Conservation (phyloP, 2,113 vertebrate genomes). For the Dinomys branickii region DNA sequence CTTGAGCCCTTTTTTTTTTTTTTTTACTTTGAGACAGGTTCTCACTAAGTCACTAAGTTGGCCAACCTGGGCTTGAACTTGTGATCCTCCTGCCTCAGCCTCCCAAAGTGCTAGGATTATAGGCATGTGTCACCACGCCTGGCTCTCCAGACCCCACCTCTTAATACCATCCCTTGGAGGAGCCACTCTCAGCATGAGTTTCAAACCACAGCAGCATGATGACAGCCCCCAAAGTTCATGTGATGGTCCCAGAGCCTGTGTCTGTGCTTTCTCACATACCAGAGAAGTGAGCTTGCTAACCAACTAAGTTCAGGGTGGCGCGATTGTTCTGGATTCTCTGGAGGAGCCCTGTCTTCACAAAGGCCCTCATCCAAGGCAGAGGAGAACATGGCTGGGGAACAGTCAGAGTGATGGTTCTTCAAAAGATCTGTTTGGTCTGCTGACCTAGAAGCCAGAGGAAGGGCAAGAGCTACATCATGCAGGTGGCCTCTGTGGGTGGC, state of each 20-base stretch:
- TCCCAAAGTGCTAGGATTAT: neutral
- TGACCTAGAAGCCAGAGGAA: too few species aligned
- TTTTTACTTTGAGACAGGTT: neutral
- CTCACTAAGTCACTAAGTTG: neutral
- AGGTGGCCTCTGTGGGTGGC: too few species aligned
- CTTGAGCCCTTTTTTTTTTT: neutral
- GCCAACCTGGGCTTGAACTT: neutral
- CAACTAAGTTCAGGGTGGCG: neutral
- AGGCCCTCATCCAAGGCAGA: neutral
- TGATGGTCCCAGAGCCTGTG: accelerated
- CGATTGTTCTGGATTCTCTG: neutral
- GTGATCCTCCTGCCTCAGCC: neutral
- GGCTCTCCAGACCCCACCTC: neutral
- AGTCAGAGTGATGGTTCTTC: accelerated
- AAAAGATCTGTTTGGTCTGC: too few species aligned
- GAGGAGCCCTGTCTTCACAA: accelerated
- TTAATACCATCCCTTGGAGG: neutral
- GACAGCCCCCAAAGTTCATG: neutral
- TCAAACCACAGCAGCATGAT: neutral
- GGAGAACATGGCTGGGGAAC: neutral
- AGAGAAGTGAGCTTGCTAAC: neutral
- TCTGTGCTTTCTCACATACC: neutral
- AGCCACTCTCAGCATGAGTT: neutral
- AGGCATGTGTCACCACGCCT: neutral
- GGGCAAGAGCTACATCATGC: too few species aligned